Evolutionary conservation across 2,113 vertebrate species (phyloP).

Genomic region (Morone saxatilis): DNA sequence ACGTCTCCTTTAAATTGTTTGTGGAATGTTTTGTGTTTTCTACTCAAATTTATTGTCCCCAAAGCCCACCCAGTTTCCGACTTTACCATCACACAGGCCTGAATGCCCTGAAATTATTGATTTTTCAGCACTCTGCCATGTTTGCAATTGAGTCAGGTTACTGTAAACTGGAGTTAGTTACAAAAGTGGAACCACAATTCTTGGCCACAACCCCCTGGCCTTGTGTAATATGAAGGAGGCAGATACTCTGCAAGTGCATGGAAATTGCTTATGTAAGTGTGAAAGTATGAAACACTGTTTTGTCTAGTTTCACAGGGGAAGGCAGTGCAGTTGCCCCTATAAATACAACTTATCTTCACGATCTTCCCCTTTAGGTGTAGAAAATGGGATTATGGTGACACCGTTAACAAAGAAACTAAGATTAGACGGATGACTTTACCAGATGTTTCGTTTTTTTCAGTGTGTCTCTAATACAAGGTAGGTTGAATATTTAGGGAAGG

Average conservation of each 20-base stretch:
- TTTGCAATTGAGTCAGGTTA: slow-evolving; percentile 43
- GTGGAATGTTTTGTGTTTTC: not conserved
- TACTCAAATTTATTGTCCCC: not conserved
- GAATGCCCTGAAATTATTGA: not conserved
- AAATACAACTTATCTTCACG: slow-evolving; percentile 5
- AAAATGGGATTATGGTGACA: not conserved
- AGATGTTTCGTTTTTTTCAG: not conserved
- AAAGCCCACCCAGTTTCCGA: slow-evolving; percentile 8
- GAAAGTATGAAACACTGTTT: slow-evolving; percentile 48
- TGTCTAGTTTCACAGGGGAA: slow-evolving; percentile 63
- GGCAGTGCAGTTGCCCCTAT: slow-evolving; percentile 36
- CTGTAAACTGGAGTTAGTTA: slow-evolving; percentile 46
- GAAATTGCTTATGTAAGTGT: slow-evolving; percentile 57
- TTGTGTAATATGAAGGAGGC: slow-evolving; percentile 19
- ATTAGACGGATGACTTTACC: not conserved
- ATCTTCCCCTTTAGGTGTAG: slow-evolving; percentile 9
- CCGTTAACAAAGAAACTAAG: not conserved
- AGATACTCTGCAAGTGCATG: slow-evolving; percentile 6
- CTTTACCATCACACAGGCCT: not conserved
- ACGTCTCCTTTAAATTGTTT: too few relatives aligned
- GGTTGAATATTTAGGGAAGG: not conserved
- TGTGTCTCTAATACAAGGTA: not conserved
- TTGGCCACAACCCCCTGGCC: not conserved
- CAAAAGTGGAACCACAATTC: slow-evolving; percentile 38
- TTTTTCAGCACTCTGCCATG: slow-evolving; percentile 8